Conservation (phyloP, 2,888 invertebrate genomes). For the Argynnis bischoffii region DNA sequence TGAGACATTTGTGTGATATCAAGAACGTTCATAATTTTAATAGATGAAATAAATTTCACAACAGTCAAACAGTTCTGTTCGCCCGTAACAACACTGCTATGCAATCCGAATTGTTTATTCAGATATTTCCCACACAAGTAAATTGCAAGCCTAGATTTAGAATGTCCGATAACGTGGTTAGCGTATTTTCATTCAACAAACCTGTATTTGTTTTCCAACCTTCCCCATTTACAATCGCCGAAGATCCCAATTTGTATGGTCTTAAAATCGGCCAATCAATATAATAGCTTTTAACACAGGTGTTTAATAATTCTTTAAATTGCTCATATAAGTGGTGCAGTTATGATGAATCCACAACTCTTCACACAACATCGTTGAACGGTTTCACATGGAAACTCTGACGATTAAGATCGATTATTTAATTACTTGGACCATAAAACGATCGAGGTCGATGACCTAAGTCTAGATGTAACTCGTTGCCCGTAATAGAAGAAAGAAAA, state of each 20-base stretch:
- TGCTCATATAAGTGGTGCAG: slow-evolving; percentile 47
- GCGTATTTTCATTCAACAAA: slow-evolving; percentile 32
- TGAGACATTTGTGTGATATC: slow-evolving; percentile 45
- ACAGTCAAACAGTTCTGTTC: slow-evolving; percentile 29
- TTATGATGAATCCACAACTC: slow-evolving; percentile 50
- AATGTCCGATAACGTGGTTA: slow-evolving; percentile 31
- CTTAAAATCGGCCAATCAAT: slow-evolving; percentile 55
- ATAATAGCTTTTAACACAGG: slow-evolving; percentile 51
- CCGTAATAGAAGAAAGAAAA: slow-evolving; percentile 69
- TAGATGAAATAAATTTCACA: slow-evolving; percentile 43
- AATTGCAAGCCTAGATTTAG: slow-evolving; percentile 35
- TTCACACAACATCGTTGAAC: slow-evolving; percentile 61
- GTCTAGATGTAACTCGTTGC: slow-evolving; percentile 56
- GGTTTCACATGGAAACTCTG: slow-evolving; percentile 70
- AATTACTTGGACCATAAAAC: slow-evolving; percentile 70
- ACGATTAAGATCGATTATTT: slow-evolving; percentile 71
- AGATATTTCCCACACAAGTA: slow-evolving; percentile 34
- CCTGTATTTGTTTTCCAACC: slow-evolving; percentile 38
- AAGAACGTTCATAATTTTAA: slow-evolving; percentile 37
- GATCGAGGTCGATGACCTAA: slow-evolving; percentile 58
- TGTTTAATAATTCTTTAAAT: slow-evolving; percentile 52
- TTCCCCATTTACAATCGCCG: slow-evolving; percentile 42
- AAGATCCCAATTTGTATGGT: slow-evolving; percentile 43
- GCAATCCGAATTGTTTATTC: slow-evolving; percentile 22
- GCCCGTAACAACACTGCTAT: slow-evolving; percentile 25